Evolutionary conservation across 1,140 invertebrate species (phyloP), one percentile per base, ranked within the genome.

Genomic region (Cryptotermes secundus): DNA sequence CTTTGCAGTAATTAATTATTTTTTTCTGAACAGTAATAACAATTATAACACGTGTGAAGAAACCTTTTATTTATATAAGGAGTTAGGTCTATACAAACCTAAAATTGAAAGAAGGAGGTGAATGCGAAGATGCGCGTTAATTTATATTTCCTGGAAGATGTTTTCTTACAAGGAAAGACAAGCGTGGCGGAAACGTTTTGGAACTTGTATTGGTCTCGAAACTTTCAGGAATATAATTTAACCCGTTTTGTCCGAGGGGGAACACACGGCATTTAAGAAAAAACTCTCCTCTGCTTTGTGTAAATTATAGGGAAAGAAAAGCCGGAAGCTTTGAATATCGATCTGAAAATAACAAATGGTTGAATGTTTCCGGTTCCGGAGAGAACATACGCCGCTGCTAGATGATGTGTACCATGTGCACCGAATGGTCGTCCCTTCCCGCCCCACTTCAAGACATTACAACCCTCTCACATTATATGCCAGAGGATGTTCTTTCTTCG

Each of bases 401-500:
- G 45, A 49, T 49, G 59, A 72, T 72, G 59, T 9, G 59, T 12
- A 6, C 59, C 59, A 72, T 31, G n/a, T 72, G 59, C 26, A n/a
- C n/a, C 59, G 31, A n/a, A 31, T 31, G 59, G 0, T 31, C 26
- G 26, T 26, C 59, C 26, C 45, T 19, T 19, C 45, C 45, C 19
- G 14, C 19, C 45, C 45, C 45, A 49, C 45, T 49, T 49, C 45
- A 49, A 49, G 45, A 49, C 45, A 49, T 49, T 49, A 49, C 45
- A 49, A 49, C 45, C 45, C 45, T 49, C 45, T 49, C 45, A 49
- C 19, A 19, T 49, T 49, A 22, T 49, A 22, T 31, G 59, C 59
- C 59, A 72, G n/a, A 72, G 59, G 59, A 72, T 72, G 59, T 72
- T 72, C 59, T 72, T 72, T 72, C 59, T 31, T 72, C 59, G 19